These are phyloP conservation scores for Astropecten irregularis DNA, from an alignment of 53 echinoderm and acorn worm species.

Conservation along the genomic window DNA sequence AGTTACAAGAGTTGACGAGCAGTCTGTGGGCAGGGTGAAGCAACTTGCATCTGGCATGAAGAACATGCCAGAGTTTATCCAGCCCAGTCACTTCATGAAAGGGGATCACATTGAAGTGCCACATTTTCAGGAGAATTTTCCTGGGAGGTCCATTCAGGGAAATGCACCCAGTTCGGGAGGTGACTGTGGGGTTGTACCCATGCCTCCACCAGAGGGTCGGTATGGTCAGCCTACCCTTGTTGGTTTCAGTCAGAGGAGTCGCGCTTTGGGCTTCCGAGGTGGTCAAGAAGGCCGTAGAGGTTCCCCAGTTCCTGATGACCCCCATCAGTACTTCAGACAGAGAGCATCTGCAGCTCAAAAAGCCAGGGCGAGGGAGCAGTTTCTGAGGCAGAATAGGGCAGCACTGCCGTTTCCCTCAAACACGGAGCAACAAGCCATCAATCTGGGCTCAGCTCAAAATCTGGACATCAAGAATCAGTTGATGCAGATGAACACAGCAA, in stretches of 20 bases:
- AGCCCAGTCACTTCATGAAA: slow-evolving; percentile 19
- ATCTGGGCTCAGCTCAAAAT: background rate
- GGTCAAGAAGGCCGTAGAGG: background rate
- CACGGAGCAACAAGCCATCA: slow-evolving; percentile 7
- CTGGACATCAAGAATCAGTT: slow-evolving; percentile 8
- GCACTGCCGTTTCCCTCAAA: slow-evolving; percentile 8
- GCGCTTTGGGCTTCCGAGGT: background rate
- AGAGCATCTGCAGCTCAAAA: slow-evolving; percentile 19
- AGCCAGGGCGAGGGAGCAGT: slow-evolving; percentile 30
- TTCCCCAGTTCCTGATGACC: slow-evolving; percentile 24
- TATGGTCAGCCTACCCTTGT: background rate
- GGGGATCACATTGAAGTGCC: slow-evolving; percentile 11
- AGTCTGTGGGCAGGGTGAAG: background rate
- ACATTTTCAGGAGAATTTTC: background rate
- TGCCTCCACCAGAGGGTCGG: background rate
- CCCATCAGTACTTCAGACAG: slow-evolving; percentile 58
- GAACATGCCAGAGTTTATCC: slow-evolving; percentile 1
- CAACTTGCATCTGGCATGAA: background rate
- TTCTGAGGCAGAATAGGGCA: background rate
- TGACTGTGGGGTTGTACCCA: background rate
- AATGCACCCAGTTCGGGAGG: slow-evolving; percentile 29
- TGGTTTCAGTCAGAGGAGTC: background rate
- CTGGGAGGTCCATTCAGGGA: background rate
- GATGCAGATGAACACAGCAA: slow-evolving; percentile 36
- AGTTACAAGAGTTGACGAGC: background rate